Base-by-base conservation (phyloP, 2,797 vertebrate genomes). In the Distichodus sexfasciatus region DNA sequence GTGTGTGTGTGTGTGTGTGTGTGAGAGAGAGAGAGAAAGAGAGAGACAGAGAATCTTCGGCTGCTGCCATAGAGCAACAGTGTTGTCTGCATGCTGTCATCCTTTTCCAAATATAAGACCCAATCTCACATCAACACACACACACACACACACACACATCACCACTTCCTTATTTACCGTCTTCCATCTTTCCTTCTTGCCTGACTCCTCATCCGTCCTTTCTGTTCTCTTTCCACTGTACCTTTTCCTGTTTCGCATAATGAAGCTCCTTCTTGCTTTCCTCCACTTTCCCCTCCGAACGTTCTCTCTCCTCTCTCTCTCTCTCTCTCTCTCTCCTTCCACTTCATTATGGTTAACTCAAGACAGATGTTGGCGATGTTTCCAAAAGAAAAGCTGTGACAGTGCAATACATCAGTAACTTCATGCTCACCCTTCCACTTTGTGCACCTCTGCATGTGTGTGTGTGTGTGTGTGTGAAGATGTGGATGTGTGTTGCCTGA, bases 341-440 rank as follows among this genome's bases (percentile, higher is more conserved):
- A 15, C 12, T 17, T 14, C 40, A 61, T 73, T 73, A 73, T 51
- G 60, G 74, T 77, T 75, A 75, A 68, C 66, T 67, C 63, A 65
- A 70, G 78, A 80, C 78, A 80, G 75, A 74, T 71, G 75, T 71
- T 69, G 62, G 72, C 73, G 67, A 57, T 71, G 67, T 73, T 60
- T 72, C 47, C 48, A 72, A 69, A 77, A 69, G 66, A 66, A 69
- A 69, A 70, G 41, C 62, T 44, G 63, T 73, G 75, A 77, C 78
- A 75, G 74, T 64, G 58, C 75, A 77, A 72, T 72, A 51, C 38
- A 62, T 72, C 71, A 63, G 57, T 77, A 77, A 64, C 59, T 50
- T n/a, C 70, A 58, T 66, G 50, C 72, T 62, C 40, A 63, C 66
- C 61, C 60, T 69, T 60, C 43, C 54, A 69, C 69, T 69, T 15